Conservation (phyloP, 2,797 vertebrate species). For the Hoplostethus atlanticus region DNA sequence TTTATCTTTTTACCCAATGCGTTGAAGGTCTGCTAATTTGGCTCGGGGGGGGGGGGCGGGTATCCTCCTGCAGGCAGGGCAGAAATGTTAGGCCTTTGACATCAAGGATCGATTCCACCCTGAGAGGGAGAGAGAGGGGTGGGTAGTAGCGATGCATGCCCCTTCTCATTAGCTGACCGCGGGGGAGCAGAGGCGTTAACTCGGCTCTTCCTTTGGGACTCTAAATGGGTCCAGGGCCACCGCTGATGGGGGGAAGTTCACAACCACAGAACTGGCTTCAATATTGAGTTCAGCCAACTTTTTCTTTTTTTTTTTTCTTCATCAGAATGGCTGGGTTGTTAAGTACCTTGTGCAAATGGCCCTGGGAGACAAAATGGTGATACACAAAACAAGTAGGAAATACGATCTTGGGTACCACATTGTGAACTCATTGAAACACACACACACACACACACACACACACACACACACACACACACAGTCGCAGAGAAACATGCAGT, state of each 20-base stretch:
- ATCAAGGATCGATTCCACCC: slow-evolving; percentile 79
- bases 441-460: background rate
- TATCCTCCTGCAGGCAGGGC: slow-evolving; percentile 63
- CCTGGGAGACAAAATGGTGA: slow-evolving; percentile 37
- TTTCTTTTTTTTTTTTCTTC: slow-evolving; percentile 34
- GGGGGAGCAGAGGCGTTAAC: slow-evolving; percentile 75
- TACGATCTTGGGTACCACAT: background rate
- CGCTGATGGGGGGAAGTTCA: slow-evolving; percentile 40
- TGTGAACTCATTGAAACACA: background rate
- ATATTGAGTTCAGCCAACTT: slow-evolving; percentile 59
- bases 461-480: background rate
- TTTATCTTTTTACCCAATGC: slow-evolving; percentile 43
- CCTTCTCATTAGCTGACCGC: slow-evolving; percentile 80
- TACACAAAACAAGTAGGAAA: slow-evolving; percentile 24
- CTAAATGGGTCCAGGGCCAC: slow-evolving; percentile 63
- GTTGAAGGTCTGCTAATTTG: slow-evolving; percentile 74
- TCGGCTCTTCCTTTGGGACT: slow-evolving; percentile 68
- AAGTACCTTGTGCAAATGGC: slow-evolving; percentile 25
- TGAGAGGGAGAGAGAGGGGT: slow-evolving; percentile 50
- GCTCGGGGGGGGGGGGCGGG: slow-evolving; percentile 36
- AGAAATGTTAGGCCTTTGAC: slow-evolving; percentile 81
- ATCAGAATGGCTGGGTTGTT: slow-evolving; percentile 13
- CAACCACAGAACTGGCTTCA: slow-evolving; percentile 47
- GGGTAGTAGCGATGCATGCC: slow-evolving; percentile 58
- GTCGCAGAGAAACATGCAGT: slow-evolving; percentile 27